Conservation (phyloP, 2,888 invertebrate species). For the Caenorhabditis imperialis region DNA sequence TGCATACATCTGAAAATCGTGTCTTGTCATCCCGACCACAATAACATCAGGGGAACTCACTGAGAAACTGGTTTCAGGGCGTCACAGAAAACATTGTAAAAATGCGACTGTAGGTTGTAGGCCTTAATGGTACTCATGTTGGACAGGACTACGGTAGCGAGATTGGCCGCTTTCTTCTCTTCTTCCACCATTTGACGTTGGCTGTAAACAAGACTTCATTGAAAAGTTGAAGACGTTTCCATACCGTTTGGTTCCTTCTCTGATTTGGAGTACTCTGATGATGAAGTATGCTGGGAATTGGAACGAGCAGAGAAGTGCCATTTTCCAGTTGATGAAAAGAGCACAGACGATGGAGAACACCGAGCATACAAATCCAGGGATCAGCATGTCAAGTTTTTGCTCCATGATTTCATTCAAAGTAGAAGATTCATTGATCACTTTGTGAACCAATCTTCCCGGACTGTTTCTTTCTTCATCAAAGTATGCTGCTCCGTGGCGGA, state of each 20-base stretch:
- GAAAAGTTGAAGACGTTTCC: not conserved
- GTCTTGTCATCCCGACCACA: not conserved
- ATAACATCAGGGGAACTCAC: conserved; percentile 44
- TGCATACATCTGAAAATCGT: conserved; percentile 71
- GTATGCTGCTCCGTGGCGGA: conserved; percentile 75
- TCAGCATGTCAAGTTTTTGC: conserved; percentile 73
- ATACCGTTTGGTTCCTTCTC: conserved; percentile 65
- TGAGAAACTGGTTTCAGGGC: conserved; percentile 71
- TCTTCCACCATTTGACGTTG: conserved; percentile 76
- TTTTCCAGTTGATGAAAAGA: conserved; percentile 74
- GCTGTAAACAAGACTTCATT: conserved; percentile 38
- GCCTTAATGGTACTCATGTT: conserved; percentile 77
- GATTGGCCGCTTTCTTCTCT: conserved; percentile 75
- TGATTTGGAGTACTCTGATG: conserved; percentile 69
- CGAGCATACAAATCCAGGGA: conserved; percentile 74
- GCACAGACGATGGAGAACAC: conserved; percentile 71
- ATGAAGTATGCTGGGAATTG: conserved; percentile 76
- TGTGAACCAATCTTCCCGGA: conserved; percentile 71
- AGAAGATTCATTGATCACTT: conserved; percentile 73
- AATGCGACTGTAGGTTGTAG: conserved; percentile 74
- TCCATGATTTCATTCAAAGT: conserved; percentile 74
- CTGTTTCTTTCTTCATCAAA: conserved; percentile 75
- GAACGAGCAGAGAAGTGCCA: conserved; percentile 74
- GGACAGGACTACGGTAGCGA: conserved; percentile 72
- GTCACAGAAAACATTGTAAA: conserved; percentile 71